A percentile compares a stretch with the other conserved stretches of the same genome.
Conservation (phyloP, 2,797 vertebrate species). For the Brachymystax lenok region DNA sequence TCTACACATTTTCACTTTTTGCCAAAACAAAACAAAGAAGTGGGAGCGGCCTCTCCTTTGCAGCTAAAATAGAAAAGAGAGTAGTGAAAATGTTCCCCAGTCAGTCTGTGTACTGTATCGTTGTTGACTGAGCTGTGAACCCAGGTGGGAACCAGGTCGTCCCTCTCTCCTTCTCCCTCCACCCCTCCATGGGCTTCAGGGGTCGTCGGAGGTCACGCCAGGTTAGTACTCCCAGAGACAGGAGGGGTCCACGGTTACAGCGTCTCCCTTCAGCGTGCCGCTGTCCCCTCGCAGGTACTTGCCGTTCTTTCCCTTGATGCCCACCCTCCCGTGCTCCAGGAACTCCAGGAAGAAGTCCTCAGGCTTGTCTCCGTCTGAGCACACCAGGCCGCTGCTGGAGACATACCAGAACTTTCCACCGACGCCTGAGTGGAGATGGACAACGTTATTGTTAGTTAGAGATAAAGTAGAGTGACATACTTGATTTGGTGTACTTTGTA, state of each 20-base stretch:
- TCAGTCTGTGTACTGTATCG: constrained; percentile 44
- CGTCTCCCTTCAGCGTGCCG: constrained; percentile 87
- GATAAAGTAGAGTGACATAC: background rate
- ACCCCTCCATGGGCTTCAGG: background rate
- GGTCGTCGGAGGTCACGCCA: background rate
- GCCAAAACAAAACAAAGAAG: constrained; percentile 43
- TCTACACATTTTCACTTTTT: constrained; percentile 34
- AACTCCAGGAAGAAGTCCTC: constrained; percentile 96
- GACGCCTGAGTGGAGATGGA: constrained; percentile 72
- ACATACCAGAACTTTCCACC: constrained; percentile 90
- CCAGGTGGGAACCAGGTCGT: constrained; percentile 13
- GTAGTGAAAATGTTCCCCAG: constrained; percentile 35
- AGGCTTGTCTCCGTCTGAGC: constrained; percentile 87
- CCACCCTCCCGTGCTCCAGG: constrained; percentile 84
- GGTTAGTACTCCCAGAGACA: constrained; percentile 92
- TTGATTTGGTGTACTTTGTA: too few relatives aligned
- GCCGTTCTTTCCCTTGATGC: constrained; percentile 86
- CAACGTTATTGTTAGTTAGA: background rate
- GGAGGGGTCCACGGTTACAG: constrained; percentile 70
- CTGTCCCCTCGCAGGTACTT: constrained; percentile 92
- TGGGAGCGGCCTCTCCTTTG: constrained; percentile 28
- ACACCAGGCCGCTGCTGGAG: constrained; percentile 85
- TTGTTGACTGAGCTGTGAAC: constrained; percentile 13
- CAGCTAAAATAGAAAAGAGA: constrained; percentile 58
- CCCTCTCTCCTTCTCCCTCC: too few relatives aligned